phyloP scores from a whole-genome alignment of 2,113 vertebrate genomes.

The Phyllostomus discolor region DNA sequence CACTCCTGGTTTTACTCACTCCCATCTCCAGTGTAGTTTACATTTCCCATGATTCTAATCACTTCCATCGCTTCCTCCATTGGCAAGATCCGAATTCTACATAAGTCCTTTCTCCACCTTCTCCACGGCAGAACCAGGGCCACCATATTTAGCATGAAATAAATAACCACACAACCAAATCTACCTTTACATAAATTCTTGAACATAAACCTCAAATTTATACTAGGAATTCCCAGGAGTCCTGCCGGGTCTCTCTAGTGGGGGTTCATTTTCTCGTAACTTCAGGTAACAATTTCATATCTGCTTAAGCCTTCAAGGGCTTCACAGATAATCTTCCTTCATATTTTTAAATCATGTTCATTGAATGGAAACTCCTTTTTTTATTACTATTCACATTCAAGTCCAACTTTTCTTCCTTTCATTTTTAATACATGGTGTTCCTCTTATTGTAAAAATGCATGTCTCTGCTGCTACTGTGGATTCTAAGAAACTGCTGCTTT shows the following conservation, averaged over 20 bases:
- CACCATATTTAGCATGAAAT: background rate
- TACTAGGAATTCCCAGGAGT: background rate
- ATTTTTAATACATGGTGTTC: no score
- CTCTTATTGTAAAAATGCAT: accelerated
- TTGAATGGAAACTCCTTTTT: background rate
- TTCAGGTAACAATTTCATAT: background rate
- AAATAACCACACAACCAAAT: background rate
- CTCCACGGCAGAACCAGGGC: background rate
- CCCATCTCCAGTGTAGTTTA: background rate
- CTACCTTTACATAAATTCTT: background rate
- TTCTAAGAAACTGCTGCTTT: background rate
- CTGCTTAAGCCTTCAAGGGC: background rate
- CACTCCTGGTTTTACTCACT: background rate
- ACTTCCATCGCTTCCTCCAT: background rate
- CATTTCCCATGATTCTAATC: background rate
- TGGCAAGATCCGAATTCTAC: background rate
- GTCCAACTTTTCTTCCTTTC: background rate
- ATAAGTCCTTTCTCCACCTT: background rate
- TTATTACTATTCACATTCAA: background rate
- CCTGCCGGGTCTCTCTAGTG: background rate
- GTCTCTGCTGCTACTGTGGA: background rate
- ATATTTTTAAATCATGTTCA: background rate
- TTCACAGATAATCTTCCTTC: background rate
- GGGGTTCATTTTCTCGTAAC: background rate
- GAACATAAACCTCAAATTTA: background rate